phyloP scores from a whole-genome alignment of 2,888 invertebrate species.

The Agonopterix arenella region DNA sequence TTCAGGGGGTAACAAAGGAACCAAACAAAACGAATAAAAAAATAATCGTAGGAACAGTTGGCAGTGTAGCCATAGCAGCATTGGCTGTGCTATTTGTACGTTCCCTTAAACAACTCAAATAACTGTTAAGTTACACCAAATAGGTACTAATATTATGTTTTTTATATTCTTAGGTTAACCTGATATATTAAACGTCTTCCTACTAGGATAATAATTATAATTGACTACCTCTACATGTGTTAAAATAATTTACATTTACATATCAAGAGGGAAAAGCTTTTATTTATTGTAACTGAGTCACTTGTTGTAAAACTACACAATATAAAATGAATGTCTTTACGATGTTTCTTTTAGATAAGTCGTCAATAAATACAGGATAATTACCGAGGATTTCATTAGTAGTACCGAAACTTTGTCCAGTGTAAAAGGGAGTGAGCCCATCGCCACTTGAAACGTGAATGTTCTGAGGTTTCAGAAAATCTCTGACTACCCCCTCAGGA shows the following conservation, averaged over 20 bases:
- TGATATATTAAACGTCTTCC: too few relatives aligned
- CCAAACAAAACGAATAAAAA: slow-evolving; percentile 44
- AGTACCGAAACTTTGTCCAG: too few relatives aligned
- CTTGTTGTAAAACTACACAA: background rate
- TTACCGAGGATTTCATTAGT: too few relatives aligned
- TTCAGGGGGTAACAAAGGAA: slow-evolving; percentile 32
- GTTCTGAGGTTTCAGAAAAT: too few relatives aligned
- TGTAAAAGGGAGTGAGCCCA: too few relatives aligned
- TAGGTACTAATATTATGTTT: too few relatives aligned
- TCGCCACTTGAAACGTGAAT: too few relatives aligned
- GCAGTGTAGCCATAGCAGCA: slow-evolving; percentile 45
- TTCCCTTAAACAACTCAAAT: slow-evolving; percentile 47
- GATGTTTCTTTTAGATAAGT: background rate
- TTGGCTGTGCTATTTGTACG: slow-evolving; percentile 48
- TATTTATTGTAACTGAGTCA: background rate
- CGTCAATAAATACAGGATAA: too few relatives aligned
- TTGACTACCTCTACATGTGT: too few relatives aligned
- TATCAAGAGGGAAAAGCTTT: background rate
- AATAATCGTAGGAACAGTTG: slow-evolving; percentile 52
- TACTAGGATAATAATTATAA: too few relatives aligned
- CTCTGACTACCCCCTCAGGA: too few relatives aligned
- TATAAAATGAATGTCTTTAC: slow-evolving; percentile 2
- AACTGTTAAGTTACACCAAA: slow-evolving; percentile 1
- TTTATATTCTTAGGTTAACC: too few relatives aligned
- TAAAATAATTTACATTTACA: background rate